Evolutionary conservation across 2,113 vertebrate species (phyloP), one percentile per base, ranked within the genome.

Genomic region (Typhlomys cinereus): DNA sequence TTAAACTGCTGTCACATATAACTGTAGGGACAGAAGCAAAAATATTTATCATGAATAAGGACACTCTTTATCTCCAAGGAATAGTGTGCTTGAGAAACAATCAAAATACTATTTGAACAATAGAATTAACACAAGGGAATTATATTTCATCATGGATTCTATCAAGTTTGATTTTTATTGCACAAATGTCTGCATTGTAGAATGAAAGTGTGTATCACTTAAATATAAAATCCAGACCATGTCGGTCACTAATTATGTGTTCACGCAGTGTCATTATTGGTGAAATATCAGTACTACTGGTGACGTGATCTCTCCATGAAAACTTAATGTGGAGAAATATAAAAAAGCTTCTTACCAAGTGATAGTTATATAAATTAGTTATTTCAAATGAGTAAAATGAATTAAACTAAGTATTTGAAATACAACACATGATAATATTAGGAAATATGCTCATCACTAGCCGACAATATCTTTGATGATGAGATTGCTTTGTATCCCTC

Each of bases 311-410:
- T n/a, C n/a, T n/a, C n/a, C n/a, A n/a, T n/a, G n/a, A n/a, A n/a
- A n/a, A n/a, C n/a, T n/a, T n/a, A n/a, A n/a, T n/a, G n/a, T n/a
- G n/a, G n/a, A 21, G 18, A 76, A 34, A 76, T 82, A 50, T 54
- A 54, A 61, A 9, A 54, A 36, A 59, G 5, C 44, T 1, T 76
- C 39, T 76, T n/a, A n/a, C n/a, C n/a, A n/a, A 48, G 46, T 25
- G 31, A 64, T 50, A n/a, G n/a, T 66, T 41, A 41, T 52, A 29
- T 54, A 34, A 54, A 5, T 46, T 52, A 36, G 57, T 46, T 71
- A 23, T 82, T 90, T 81, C 83, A 90, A 92, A 66, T 87, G 21
- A 41, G 9, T 57, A 44, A 90, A 86, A 64, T 91, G 46, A 62
- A 86, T 81, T 34, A 23, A 29, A 36, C 5, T 57, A 57, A 57